phyloP scores from a whole-genome alignment of 2,888 invertebrate species.

The Xylocampa areola region DNA sequence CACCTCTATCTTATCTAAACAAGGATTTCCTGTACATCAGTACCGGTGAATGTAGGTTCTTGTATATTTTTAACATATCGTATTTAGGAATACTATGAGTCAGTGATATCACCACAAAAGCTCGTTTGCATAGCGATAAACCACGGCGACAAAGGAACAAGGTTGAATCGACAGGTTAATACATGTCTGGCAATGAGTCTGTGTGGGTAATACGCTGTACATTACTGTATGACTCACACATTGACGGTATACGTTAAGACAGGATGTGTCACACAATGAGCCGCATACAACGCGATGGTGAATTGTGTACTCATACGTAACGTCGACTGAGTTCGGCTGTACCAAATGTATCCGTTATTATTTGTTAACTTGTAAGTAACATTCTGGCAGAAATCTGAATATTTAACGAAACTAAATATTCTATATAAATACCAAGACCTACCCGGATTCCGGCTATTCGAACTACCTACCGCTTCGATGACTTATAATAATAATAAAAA shows the following conservation, averaged over 20 bases:
- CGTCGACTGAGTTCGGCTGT: slow-evolving; percentile 40
- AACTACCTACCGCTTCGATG: slow-evolving; percentile 14
- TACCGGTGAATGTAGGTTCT: slow-evolving; percentile 44
- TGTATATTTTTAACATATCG: slow-evolving; percentile 46
- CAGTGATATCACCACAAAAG: slow-evolving; percentile 75
- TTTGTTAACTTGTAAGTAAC: slow-evolving; percentile 46
- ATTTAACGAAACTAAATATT: slow-evolving; percentile 30
- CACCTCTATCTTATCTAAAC: slow-evolving; percentile 52
- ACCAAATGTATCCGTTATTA: slow-evolving; percentile 40
- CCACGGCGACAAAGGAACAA: slow-evolving; percentile 78
- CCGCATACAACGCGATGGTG: slow-evolving; percentile 47
- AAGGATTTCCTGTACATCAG: slow-evolving; percentile 48
- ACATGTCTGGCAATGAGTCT: slow-evolving; percentile 70
- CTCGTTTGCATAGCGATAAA: slow-evolving; percentile 80
- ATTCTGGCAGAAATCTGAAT: slow-evolving; percentile 13
- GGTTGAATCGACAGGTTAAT: slow-evolving; percentile 84
- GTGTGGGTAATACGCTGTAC: slow-evolving; percentile 62
- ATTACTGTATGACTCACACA: slow-evolving; percentile 54
- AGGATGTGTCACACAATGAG: slow-evolving; percentile 65
- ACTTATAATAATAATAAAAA: no score
- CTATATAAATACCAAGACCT: slow-evolving; percentile 11
- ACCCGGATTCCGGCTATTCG: slow-evolving; percentile 8
- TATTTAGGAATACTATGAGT: slow-evolving; percentile 70
- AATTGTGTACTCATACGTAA: slow-evolving; percentile 63
- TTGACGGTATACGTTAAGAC: slow-evolving; percentile 54